Evolutionary conservation across 92 coral and sea anemone species (phyloP).

Genomic region (Palythoa heliodiscus): DNA sequence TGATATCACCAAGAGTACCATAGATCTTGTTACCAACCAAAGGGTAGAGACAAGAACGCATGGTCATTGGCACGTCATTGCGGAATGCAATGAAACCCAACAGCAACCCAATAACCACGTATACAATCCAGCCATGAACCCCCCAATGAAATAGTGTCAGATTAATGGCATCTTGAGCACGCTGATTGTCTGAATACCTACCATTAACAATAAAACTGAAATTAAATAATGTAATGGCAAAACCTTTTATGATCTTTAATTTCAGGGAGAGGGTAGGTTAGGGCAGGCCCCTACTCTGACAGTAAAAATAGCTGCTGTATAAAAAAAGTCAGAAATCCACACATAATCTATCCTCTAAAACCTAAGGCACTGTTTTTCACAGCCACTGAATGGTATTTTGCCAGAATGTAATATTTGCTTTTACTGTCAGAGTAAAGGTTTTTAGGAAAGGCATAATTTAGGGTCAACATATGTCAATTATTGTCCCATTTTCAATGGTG

Average conservation of each 20-base stretch:
- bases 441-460: neutral
- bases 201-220: neutral
- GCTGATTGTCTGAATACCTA: constrained; percentile 87
- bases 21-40: constrained; percentile 52
- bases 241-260: neutral
- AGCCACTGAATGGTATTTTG: neutral
- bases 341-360: no score
- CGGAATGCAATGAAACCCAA: constrained; percentile 81
- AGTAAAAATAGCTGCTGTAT: no score
- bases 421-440: neutral
- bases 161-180: constrained; percentile 91
- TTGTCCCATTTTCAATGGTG: neutral
- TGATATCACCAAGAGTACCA: constrained; percentile 53
- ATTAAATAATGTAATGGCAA: constrained; percentile 16
- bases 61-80: constrained; percentile 89
- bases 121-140: constrained; percentile 91
- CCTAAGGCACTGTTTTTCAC: neutral
- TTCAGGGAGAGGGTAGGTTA: neutral
- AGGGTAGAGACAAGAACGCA: constrained; percentile 69
- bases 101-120: constrained; percentile 76
- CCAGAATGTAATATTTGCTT: neutral
- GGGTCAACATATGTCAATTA: neutral
- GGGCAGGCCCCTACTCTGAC: no score
- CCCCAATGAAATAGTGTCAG: constrained; percentile 93
- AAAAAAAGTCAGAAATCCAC: no score